Evolutionary conservation across 2,113 vertebrate species (phyloP), one percentile per base, ranked within the genome.

Genomic region (Chloropsis hardwickii): DNA sequence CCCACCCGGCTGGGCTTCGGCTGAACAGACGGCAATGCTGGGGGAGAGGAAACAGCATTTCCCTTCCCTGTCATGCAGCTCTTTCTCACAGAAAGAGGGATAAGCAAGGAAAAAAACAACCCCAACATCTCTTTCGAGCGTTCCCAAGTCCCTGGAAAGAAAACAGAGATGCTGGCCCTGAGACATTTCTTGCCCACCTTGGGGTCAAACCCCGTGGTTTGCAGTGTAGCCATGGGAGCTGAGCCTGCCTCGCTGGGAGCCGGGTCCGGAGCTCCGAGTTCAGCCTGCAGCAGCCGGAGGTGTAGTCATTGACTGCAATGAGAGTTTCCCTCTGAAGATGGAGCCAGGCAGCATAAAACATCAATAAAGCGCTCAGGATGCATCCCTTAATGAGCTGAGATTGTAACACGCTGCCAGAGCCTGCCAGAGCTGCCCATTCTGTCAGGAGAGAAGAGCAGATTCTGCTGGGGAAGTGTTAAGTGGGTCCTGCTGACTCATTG

Each of bases 401-500:
- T 86, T 25, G 96, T 86, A 81, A 83, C 67, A 51, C 33, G 56
- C 92, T 70, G 92, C 21, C 56, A 57, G 94, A 90, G 90, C 81
- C 60, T 54, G 92, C 90, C 95, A 56, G 94, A 24, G 86, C 94
- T 90, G 91, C 92, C 94, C 92, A 27, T 85, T 91, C 79, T 76
- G 82, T 14, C 47, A 33, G 88, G 62, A 90, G 95, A 83, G 79
- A 83, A 84, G 78, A 93, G 92, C 22, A 33, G 95, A 86, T 93
- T 66, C 92, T 96, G 88, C 90, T 1, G 92, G 85, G 85, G 90
- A 93, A 89, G 94, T 77, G 88, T 82, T 67, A 73, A 93, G 92
- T 92, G 90, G 94, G 90, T 94, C 91, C 92, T 96, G 94, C 95
- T 96, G 96, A 97, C 86, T 94, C 95, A 97, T 9, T 33, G 82